phyloP scores from a whole-genome alignment of 2,113 vertebrate genomes.

The Sakesphorus luctuosus region DNA sequence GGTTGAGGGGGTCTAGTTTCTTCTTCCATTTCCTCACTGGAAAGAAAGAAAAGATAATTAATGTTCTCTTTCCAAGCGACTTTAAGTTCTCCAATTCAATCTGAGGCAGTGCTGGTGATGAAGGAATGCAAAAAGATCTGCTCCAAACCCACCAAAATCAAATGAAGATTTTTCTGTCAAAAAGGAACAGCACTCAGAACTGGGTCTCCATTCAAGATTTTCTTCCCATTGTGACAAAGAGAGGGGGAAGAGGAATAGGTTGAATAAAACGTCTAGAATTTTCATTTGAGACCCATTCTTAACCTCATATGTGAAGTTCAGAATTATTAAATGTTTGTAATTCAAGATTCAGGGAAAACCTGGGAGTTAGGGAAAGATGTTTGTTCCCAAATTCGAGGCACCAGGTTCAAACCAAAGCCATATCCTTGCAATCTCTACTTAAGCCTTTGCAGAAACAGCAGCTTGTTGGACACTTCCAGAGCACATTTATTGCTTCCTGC shows the following conservation, averaged over 20 bases:
- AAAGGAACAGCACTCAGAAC: neutral
- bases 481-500: neutral
- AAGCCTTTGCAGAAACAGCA: neutral
- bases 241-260: neutral
- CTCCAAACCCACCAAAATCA: neutral
- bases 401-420: neutral
- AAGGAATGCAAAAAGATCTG: neutral
- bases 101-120: neutral
- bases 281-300: neutral
- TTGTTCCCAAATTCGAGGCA: neutral
- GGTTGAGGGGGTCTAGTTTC: conserved; percentile 75
- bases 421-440: neutral
- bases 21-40: conserved; percentile 91
- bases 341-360: neutral
- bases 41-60: neutral
- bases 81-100: neutral
- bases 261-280: neutral
- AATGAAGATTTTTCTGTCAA: neutral
- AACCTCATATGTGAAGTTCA: neutral
- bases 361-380: neutral
- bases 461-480: neutral
- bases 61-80: neutral
- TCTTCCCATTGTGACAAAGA: neutral
- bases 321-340: neutral
- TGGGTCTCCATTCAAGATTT: neutral